Evolutionary conservation across 2,888 invertebrate species (phyloP).

Genomic region (Agonopterix heracliana): DNA sequence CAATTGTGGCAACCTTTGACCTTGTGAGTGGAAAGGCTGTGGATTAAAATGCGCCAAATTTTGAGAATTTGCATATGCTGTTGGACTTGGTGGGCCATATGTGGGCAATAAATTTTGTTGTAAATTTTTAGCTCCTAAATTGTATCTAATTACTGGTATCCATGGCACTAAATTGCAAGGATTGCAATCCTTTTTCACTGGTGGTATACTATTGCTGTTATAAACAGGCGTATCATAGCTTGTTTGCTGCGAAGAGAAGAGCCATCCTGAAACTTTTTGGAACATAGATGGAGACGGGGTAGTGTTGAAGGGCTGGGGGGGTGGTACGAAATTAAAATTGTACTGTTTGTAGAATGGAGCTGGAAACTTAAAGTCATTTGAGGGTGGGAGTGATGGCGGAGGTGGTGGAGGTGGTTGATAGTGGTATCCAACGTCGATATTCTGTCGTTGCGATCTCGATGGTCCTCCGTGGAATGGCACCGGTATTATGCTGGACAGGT

Average conservation of each 20-base stretch:
- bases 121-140: constrained; percentile 51
- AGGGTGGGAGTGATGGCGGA: constrained; percentile 25
- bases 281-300: constrained; percentile 72
- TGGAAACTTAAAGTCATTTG: constrained; percentile 58
- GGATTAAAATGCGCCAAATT: constrained; percentile 38
- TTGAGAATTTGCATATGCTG: constrained; percentile 38
- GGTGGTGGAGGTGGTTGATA: constrained; percentile 46
- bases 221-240: constrained; percentile 32
- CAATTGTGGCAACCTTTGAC: constrained; percentile 29
- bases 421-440: constrained; percentile 45
- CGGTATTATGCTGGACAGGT: constrained; percentile 47
- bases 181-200: constrained; percentile 79
- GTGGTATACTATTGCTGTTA: constrained; percentile 36
- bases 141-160: constrained; percentile 81
- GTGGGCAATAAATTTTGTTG: constrained; percentile 47
- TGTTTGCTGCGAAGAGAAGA: constrained; percentile 72
- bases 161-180: constrained; percentile 88
- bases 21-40: constrained; percentile 36
- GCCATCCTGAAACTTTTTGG: constrained; percentile 77
- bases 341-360: constrained; percentile 67
- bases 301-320: constrained; percentile 59
- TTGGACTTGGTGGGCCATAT: constrained; percentile 62
- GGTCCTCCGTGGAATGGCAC: constrained; percentile 58
- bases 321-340: constrained; percentile 64
- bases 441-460: constrained; percentile 50